phyloP scores from a whole-genome alignment of 2,888 invertebrate genomes.

The Phyto melanocephala region DNA sequence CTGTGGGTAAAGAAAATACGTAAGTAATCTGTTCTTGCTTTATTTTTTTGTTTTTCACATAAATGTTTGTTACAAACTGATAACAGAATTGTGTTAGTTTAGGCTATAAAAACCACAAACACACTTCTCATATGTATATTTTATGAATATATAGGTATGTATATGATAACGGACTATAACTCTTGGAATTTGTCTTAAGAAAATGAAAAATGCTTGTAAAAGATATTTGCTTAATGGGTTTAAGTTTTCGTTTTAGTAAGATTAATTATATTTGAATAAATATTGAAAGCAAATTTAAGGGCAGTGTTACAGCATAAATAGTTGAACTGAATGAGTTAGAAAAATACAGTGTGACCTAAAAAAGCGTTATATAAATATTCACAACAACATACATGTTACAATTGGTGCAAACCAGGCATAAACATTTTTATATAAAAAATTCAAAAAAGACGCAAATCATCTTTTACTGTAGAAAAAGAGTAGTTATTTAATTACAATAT shows the following conservation, averaged over 20 bases:
- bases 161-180: neutral
- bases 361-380: too few species aligned
- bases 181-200: neutral
- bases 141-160: neutral
- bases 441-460: too few species aligned
- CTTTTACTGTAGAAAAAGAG: too few species aligned
- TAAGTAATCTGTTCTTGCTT: neutral
- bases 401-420: too few species aligned
- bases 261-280: neutral
- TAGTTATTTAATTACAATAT: too few species aligned
- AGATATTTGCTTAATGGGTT: neutral
- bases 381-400: too few species aligned
- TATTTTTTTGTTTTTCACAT: neutral
- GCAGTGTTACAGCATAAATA: neutral
- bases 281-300: neutral
- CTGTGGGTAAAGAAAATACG: neutral
- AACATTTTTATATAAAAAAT: too few species aligned
- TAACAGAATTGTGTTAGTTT: constrained; percentile 38
- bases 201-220: neutral
- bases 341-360: too few species aligned
- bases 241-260: neutral
- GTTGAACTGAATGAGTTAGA: too few species aligned
- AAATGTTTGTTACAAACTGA: constrained; percentile 39
- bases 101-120: constrained; percentile 10
- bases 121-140: neutral